A percentile compares a stretch with the other conserved stretches of the same genome.
Conservation (phyloP, 2,113 vertebrate species). For the Callocephalon fimbriatum region DNA sequence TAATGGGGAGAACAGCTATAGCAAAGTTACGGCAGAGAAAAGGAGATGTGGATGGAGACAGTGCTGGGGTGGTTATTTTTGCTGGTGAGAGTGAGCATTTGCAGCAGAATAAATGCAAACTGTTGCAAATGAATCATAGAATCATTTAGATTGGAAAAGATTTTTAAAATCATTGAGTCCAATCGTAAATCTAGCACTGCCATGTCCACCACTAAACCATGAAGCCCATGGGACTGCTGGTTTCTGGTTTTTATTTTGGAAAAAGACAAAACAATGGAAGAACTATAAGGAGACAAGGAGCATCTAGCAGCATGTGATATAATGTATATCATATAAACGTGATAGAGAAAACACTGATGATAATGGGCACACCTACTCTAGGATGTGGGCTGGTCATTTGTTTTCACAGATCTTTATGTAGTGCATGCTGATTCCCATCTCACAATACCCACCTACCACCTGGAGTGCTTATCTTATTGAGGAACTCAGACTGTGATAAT, state of each 20-base stretch:
- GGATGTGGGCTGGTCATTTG: not conserved
- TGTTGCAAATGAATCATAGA: not conserved
- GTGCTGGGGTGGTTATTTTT: not conserved
- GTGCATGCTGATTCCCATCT: not conserved
- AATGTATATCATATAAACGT: not conserved
- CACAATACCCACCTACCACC: not conserved
- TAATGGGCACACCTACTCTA: not conserved
- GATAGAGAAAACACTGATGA: not conserved
- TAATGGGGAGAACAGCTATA: not conserved
- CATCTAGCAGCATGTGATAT: not conserved
- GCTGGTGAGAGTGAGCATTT: not conserved
- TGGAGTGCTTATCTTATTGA: not conserved
- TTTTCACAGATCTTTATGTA: not conserved
- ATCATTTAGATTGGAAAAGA: not conserved
- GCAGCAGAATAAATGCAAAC: not conserved
- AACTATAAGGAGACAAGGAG: not conserved
- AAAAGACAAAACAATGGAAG: not conserved
- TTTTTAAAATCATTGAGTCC: fast-evolving
- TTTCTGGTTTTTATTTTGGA: not conserved
- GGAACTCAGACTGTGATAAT: not conserved
- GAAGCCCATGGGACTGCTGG: not conserved
- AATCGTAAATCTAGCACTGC: not conserved
- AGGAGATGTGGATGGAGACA: not conserved
- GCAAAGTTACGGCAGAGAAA: not conserved
- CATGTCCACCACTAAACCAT: not conserved